These are phyloP conservation scores for Pseudorectes ferrugineus DNA, from an alignment of 2,113 vertebrate species.

Conservation along the genomic window DNA sequence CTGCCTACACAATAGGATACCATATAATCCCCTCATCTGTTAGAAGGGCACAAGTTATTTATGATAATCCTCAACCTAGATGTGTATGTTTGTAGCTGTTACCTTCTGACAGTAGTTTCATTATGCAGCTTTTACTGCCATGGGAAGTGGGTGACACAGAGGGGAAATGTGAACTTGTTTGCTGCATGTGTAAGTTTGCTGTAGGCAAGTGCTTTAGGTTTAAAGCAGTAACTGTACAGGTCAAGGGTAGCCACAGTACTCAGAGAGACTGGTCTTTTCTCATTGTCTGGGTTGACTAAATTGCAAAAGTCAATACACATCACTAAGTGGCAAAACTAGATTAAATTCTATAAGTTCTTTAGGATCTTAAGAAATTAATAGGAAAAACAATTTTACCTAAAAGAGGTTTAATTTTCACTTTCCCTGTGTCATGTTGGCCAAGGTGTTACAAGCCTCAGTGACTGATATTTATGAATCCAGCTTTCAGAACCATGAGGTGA, in stretches of 20 bases:
- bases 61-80: constrained; percentile 28
- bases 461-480: not conserved
- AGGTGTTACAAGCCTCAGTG: not conserved
- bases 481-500: not conserved
- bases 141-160: not conserved
- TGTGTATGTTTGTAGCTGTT: not conserved
- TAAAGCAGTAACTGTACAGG: not conserved
- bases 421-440: not conserved
- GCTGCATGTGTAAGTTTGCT: not conserved
- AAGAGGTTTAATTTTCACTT: not conserved
- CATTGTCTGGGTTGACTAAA: not conserved
- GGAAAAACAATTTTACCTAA: not conserved
- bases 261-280: not conserved
- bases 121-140: not conserved
- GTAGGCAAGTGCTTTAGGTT: not conserved
- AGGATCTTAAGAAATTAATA: not conserved
- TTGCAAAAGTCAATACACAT: not conserved
- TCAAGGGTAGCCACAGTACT: not conserved
- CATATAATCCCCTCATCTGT: constrained; percentile 39
- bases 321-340: not conserved
- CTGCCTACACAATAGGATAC: not conserved
- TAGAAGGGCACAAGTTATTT: constrained; percentile 11
- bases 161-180: not conserved
- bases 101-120: not conserved
- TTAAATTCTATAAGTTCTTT: not conserved